Conservation (phyloP, 2,797 vertebrate species). For the Sebastes kiyomatsui region DNA sequence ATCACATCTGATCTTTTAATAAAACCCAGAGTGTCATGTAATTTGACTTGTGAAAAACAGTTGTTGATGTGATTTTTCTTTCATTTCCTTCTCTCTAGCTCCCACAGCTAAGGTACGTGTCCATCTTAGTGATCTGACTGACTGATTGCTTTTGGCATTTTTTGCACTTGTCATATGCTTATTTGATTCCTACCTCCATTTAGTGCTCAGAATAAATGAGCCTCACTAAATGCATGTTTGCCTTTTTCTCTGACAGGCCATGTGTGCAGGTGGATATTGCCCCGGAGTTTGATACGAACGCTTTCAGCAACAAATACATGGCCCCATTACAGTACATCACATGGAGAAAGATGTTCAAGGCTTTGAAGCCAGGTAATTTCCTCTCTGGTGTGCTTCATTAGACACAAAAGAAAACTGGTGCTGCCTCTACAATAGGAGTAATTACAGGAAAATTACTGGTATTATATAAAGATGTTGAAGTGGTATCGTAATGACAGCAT, state of each 20-base stretch:
- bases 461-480: background rate
- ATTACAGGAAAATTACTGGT: constrained; percentile 15
- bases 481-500: background rate
- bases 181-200: constrained; percentile 28
- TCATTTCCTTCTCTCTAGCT: constrained; percentile 75
- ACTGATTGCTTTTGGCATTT: constrained; percentile 14
- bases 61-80: constrained; percentile 11
- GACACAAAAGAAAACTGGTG: constrained; percentile 13
- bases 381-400: constrained; percentile 3
- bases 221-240: constrained; percentile 4
- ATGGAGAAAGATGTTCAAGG: constrained; percentile 87
- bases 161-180: background rate
- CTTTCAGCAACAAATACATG: constrained; percentile 76
- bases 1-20: background rate
- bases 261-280: constrained; percentile 49
- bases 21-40: background rate
- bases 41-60: background rate
- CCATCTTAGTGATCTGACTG: constrained; percentile 3
- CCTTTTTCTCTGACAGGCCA: constrained; percentile 47
- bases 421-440: background rate
- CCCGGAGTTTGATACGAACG: constrained; percentile 70
- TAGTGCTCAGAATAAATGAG: constrained; percentile 2
- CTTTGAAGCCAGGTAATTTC: constrained; percentile 80
- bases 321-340: constrained; percentile 87
- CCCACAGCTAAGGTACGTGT: constrained; percentile 83